Base-by-base conservation (phyloP, 2,888 invertebrate species). In the Calliphora vomitoria region DNA sequence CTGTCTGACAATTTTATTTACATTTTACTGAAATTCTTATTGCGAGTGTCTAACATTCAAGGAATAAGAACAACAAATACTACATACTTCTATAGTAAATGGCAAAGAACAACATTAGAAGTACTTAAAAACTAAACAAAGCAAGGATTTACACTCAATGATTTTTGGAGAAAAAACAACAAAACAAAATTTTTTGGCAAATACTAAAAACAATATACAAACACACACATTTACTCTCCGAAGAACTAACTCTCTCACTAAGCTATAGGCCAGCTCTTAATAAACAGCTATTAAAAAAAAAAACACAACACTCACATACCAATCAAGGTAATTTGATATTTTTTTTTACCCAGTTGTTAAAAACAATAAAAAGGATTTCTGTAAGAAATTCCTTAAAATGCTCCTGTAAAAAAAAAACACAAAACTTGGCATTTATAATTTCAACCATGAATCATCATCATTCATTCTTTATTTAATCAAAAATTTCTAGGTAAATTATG, bases 101-200 rank as follows among this genome's bases (percentile, higher is more conserved):
- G 2, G 31, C 31, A 31, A 5, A 31, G 5, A 5, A 82, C 11
- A 53, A 41, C 41, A 44, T 13, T 13, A 20, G 44, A 74, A 66
- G 62, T 84, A 78, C 38, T 84, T 64, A 35, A 50, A 64, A 71
- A 64, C 64, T 55, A 66, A 78, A 78, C 64, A 64, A 64, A 71
- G 55, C 78, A 78, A 72, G 78, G 78, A 84, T 78, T 72, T 84
- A 72, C 78, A 72, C 78, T 84, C 78, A 78, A 83, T 72, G 78
- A 78, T 83, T 83, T 71, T 71, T 44, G 44, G 60, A 13, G 47
- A 71, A 76, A 69, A 53, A 62, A 62, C 44, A 44, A 44, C 13
- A 44, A 44, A 44, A 13, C 44, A 44, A 11, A 44, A 4, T 13
- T 41, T 50, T 74, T 82, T 82, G 76, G 75, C 82, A 58, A 75